Conservation (phyloP, 2,888 invertebrate genomes). For the Myopa testacea region DNA sequence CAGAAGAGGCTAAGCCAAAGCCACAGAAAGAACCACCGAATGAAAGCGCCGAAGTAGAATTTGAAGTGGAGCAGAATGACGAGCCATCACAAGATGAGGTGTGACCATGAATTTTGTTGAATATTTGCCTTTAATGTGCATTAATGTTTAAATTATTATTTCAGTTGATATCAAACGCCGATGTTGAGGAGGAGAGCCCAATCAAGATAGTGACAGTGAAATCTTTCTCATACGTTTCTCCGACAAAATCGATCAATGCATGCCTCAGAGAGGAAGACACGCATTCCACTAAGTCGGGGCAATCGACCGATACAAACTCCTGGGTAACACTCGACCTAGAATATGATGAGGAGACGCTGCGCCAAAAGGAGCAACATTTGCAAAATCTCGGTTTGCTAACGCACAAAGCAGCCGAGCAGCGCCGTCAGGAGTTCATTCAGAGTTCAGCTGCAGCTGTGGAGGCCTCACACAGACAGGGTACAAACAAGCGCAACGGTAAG, state of each 20-base stretch:
- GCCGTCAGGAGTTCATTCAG: conserved; percentile 67
- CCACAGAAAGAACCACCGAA: conserved; percentile 28
- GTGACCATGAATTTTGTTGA: not conserved
- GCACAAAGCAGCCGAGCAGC: conserved; percentile 77
- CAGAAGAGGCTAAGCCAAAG: conserved; percentile 37
- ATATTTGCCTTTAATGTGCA: not conserved
- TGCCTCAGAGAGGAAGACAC: conserved; percentile 49
- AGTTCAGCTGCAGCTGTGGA: conserved; percentile 51
- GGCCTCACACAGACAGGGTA: conserved; percentile 43
- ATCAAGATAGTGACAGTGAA: not conserved
- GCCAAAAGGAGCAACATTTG: conserved; percentile 79
- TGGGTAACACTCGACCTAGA: conserved; percentile 49
- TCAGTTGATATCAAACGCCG: not conserved
- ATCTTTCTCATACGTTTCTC: conserved; percentile 31
- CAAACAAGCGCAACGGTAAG: conserved; percentile 56
- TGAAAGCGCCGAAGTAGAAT: conserved; percentile 25
- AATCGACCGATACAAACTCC: conserved; percentile 50
- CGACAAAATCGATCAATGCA: conserved; percentile 41
- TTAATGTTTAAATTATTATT: not conserved
- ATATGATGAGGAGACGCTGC: conserved; percentile 73
- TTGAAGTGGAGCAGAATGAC: conserved; percentile 33
- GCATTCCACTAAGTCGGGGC: conserved; percentile 52
- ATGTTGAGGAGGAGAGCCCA: not conserved
- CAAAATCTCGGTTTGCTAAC: conserved; percentile 81
- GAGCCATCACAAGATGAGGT: conserved; percentile 48